A percentile compares a stretch with the other conserved stretches of the same genome.
Conservation (phyloP, 2,797 vertebrate species). For the Acridotheres tristis region DNA sequence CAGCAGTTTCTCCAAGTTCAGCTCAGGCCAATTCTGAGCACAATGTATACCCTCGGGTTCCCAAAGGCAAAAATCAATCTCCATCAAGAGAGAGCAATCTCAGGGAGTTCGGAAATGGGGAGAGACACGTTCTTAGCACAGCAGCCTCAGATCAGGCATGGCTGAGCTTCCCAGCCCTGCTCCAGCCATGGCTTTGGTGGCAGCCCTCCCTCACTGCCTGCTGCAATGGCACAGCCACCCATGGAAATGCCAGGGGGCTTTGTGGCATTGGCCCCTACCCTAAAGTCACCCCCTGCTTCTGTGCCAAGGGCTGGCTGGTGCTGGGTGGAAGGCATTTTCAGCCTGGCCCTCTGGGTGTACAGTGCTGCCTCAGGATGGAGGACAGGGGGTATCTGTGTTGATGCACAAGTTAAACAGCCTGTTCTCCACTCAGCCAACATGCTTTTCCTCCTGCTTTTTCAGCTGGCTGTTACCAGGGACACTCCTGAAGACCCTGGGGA, state of each 20-base stretch:
- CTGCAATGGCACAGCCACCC: accelerated
- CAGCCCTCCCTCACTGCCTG: not conserved
- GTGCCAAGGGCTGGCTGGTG: not conserved
- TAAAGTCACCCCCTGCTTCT: not conserved
- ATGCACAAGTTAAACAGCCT: not conserved
- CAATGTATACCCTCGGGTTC: slow-evolving; percentile 64
- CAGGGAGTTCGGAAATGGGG: slow-evolving; percentile 39
- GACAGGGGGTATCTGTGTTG: accelerated
- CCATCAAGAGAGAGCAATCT: slow-evolving; percentile 60
- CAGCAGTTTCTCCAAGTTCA: slow-evolving; percentile 75
- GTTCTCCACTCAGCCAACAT: not conserved
- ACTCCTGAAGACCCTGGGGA: not conserved
- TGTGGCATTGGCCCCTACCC: accelerated
- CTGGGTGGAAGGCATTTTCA: accelerated
- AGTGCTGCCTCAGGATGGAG: not conserved
- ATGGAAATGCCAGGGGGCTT: accelerated
- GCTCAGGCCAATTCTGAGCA: slow-evolving; percentile 65
- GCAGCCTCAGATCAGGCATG: not conserved
- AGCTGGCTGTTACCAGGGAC: not conserved
- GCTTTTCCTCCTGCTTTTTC: not conserved
- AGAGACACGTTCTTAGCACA: slow-evolving; percentile 12
- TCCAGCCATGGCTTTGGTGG: not conserved
- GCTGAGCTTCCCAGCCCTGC: not conserved
- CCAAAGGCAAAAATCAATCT: slow-evolving; percentile 68
- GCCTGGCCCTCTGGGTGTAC: accelerated